Conservation (phyloP, 37 sponge, comb jelly and placozoan species). For the Aphrocallistes beatrix region DNA sequence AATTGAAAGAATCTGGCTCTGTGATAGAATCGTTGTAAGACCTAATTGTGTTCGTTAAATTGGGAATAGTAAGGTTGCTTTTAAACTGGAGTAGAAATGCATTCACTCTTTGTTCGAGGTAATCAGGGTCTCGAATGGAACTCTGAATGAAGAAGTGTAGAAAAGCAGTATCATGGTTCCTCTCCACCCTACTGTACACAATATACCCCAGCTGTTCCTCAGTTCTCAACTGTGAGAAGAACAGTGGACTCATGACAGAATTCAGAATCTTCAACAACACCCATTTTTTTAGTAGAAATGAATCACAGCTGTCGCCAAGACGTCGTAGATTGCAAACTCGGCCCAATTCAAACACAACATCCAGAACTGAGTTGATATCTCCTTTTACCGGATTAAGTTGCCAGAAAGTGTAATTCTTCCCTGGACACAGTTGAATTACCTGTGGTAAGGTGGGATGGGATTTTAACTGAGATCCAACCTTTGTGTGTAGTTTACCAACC, state of each 20-base stretch:
- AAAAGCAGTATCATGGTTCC: background rate
- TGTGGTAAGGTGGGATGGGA: background rate
- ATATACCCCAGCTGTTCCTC: constrained; percentile 67
- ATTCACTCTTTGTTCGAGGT: constrained; percentile 27
- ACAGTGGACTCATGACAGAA: background rate
- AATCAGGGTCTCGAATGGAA: constrained; percentile 21
- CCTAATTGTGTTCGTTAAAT: background rate
- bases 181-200: constrained; percentile 27
- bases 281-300: background rate
- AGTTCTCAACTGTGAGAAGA: constrained; percentile 42
- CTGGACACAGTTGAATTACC: background rate
- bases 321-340: background rate
- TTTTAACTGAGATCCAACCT: background rate
- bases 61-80: background rate
- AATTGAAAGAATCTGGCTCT: constrained; percentile 30
- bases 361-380: background rate
- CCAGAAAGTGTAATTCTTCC: background rate
- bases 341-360: background rate
- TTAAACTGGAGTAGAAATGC: constrained; percentile 26
- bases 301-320: background rate
- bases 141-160: constrained; percentile 59
- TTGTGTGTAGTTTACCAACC: background rate
- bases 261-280: background rate
- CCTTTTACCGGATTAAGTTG: background rate
- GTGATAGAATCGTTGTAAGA: constrained; percentile 13